Conservation (phyloP, 2,888 invertebrate genomes). For the Mythimna lalbum region DNA sequence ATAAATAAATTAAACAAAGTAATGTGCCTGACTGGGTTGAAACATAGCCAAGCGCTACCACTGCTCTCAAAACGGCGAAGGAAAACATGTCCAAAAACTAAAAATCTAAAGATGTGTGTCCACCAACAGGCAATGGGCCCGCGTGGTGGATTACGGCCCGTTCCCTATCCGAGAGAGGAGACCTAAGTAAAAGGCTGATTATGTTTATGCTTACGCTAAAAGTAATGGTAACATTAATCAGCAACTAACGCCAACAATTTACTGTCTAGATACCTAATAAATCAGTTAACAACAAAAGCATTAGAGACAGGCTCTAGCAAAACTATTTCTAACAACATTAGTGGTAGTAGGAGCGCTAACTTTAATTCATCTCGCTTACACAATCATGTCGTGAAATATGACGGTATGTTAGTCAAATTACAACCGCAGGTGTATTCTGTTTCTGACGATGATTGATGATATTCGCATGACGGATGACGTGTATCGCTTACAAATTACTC, state of each 20-base stretch:
- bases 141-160: too few relatives aligned
- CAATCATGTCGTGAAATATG: slow-evolving; percentile 61
- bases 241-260: background rate
- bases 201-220: background rate
- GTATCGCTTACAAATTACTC: slow-evolving; percentile 64
- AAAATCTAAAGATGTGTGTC: too few relatives aligned
- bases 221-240: background rate
- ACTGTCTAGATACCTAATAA: slow-evolving; percentile 4
- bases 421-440: slow-evolving; percentile 66
- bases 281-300: slow-evolving; percentile 25
- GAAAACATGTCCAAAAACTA: too few relatives aligned
- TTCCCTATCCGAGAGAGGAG: too few relatives aligned
- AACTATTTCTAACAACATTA: slow-evolving; percentile 47
- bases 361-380: slow-evolving; percentile 60
- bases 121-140: too few relatives aligned
- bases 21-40: too few relatives aligned
- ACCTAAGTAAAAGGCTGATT: too few relatives aligned
- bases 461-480: slow-evolving; percentile 57
- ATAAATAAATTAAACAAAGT: too few relatives aligned
- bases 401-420: slow-evolving; percentile 60
- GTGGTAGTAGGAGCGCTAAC: slow-evolving; percentile 24
- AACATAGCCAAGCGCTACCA: too few relatives aligned
- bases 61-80: too few relatives aligned
- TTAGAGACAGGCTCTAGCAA: slow-evolving; percentile 1
- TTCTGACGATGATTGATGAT: slow-evolving; percentile 63